These are phyloP conservation scores for Tetragonisca angustula DNA, from an alignment of 2,888 invertebrate genomes.

Conservation along the genomic window DNA sequence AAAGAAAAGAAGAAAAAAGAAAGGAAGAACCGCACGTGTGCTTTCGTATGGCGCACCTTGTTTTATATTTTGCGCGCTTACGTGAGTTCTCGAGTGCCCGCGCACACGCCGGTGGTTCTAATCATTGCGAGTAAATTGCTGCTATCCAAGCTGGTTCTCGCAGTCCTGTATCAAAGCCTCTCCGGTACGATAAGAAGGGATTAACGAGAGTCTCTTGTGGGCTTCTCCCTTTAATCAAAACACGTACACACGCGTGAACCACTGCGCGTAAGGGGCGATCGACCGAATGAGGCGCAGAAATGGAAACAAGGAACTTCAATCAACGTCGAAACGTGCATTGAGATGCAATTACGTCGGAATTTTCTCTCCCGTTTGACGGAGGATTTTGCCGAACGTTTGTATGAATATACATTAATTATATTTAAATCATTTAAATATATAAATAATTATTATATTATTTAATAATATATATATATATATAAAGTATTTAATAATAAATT, in stretches of 20 bases:
- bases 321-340: background rate
- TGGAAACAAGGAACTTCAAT: constrained; percentile 10
- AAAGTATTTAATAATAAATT: no score
- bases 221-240: constrained; percentile 63
- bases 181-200: constrained; percentile 53
- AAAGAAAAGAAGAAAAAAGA: no score
- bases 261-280: background rate
- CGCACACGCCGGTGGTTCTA: constrained; percentile 5
- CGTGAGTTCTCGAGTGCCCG: background rate
- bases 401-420: no score
- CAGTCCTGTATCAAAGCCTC: constrained; percentile 54
- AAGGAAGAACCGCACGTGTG: background rate
- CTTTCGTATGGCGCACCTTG: background rate
- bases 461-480: no score
- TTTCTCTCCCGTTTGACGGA: background rate
- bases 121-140: constrained; percentile 43
- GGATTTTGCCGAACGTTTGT: no score
- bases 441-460: no score
- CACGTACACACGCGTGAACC: background rate
- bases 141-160: constrained; percentile 23
- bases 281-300: background rate
- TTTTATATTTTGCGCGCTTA: no score
- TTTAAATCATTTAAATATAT: no score
- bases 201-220: constrained; percentile 54
- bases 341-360: background rate